Conservation (phyloP, 2,797 vertebrate genomes). For the Hemibagrus guttatus region DNA sequence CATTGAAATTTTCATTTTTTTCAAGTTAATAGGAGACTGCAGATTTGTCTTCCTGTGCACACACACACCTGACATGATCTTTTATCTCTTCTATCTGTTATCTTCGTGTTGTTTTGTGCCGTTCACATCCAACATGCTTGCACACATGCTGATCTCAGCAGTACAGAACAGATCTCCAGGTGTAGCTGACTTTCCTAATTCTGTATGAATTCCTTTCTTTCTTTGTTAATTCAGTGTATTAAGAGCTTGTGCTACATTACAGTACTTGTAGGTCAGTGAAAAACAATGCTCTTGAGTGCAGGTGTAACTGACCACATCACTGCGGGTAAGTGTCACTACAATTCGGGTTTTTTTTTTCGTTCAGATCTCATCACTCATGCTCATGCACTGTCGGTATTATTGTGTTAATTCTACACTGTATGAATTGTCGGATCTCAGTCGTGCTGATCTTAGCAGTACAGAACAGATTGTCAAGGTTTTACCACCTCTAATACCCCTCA, state of each 20-base stretch:
- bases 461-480: slow-evolving; percentile 15
- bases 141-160: slow-evolving; percentile 7
- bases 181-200: slow-evolving; percentile 4
- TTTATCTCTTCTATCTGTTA: no score
- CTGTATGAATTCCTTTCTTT: not conserved
- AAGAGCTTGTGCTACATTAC: not conserved
- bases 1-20: not conserved
- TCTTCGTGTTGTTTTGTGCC: no score
- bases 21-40: not conserved
- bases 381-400: not conserved
- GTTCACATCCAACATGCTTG: not conserved
- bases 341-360: not conserved
- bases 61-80: not conserved
- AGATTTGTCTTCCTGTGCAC: not conserved
- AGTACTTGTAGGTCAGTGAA: not conserved
- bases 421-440: not conserved
- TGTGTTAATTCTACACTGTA: not conserved
- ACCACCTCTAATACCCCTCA: not conserved
- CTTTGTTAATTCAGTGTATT: not conserved
- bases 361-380: no score
- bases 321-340: not conserved
- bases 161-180: not conserved
- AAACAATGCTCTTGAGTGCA: not conserved
- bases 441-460: slow-evolving; percentile 16
- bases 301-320: not conserved